A percentile compares a stretch with the other conserved stretches of the same genome.
Conservation (phyloP, 2,888 invertebrate species). For the Megaustenia siamemsis region DNA sequence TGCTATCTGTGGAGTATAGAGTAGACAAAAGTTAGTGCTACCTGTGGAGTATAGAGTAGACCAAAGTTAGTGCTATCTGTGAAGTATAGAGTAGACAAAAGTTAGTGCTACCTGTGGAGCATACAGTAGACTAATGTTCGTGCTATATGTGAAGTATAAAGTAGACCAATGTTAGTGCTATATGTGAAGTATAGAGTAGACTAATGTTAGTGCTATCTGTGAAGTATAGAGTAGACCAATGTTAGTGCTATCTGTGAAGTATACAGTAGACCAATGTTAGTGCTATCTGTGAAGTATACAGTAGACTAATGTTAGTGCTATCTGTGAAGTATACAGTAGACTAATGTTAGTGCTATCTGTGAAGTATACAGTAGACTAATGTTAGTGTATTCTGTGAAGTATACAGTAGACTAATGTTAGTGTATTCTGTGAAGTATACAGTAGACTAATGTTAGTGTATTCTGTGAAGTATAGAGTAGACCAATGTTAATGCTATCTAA, state of each 20-base stretch:
- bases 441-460: neutral
- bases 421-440: conserved; percentile 6
- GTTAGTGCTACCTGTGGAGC: conserved; percentile 72
- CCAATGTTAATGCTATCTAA: conserved; percentile 84
- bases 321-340: conserved; percentile 83
- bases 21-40: too few relatives aligned
- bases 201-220: neutral
- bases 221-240: neutral
- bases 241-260: too few relatives aligned
- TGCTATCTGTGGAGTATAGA: too few relatives aligned
- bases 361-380: conserved; percentile 45
- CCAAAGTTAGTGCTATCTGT: too few relatives aligned
- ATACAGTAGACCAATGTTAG: neutral
- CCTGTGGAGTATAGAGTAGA: too few relatives aligned
- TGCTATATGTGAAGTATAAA: conserved; percentile 81
- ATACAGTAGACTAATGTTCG: conserved; percentile 84
- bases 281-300: conserved; percentile 3
- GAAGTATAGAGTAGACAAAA: too few relatives aligned
- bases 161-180: conserved; percentile 35
- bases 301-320: neutral
- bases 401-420: neutral
- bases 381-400: neutral
- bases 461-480: conserved; percentile 83
- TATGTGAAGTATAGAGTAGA: neutral
- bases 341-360: conserved; percentile 84